phyloP scores from a whole-genome alignment of 2,113 vertebrate genomes.

The Sebastes schlegelii region DNA sequence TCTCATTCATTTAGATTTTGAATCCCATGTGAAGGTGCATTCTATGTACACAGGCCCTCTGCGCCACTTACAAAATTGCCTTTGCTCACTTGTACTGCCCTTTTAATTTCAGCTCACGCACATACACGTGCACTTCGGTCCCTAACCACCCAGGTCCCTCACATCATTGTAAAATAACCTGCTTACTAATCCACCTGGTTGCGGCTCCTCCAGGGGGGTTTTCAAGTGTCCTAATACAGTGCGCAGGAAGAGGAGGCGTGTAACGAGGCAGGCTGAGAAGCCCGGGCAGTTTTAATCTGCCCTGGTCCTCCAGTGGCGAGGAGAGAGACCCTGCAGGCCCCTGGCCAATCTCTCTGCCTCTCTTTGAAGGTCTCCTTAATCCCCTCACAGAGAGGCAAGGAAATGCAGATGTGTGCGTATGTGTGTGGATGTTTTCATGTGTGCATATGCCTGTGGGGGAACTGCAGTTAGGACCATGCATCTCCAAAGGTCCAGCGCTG shows the following conservation, averaged over 20 bases:
- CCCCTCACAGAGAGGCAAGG: constrained; percentile 72
- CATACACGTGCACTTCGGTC: constrained; percentile 36
- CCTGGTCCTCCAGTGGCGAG: constrained; percentile 67
- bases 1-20: constrained; percentile 65
- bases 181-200: constrained; percentile 78
- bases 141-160: constrained; percentile 57
- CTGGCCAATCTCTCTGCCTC: constrained; percentile 70
- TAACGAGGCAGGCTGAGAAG: constrained; percentile 58
- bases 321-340: constrained; percentile 71
- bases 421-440: constrained; percentile 27
- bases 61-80: constrained; percentile 58
- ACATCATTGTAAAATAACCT: constrained; percentile 67
- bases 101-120: constrained; percentile 64
- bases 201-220: constrained; percentile 39
- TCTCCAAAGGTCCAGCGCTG: constrained; percentile 36
- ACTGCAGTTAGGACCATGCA: constrained; percentile 33
- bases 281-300: constrained; percentile 77
- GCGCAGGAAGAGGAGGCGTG: constrained; percentile 38
- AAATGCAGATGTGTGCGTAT: constrained; percentile 61
- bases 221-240: constrained; percentile 60
- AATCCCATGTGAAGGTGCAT: constrained; percentile 53
- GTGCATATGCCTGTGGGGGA: constrained; percentile 22
- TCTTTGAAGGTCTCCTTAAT: constrained; percentile 84
- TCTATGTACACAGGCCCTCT: constrained; percentile 59
- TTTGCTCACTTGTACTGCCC: constrained; percentile 47